Evolutionary conservation across 2,888 invertebrate species (phyloP).

Genomic region (Melangyna quadrimaculata): DNA sequence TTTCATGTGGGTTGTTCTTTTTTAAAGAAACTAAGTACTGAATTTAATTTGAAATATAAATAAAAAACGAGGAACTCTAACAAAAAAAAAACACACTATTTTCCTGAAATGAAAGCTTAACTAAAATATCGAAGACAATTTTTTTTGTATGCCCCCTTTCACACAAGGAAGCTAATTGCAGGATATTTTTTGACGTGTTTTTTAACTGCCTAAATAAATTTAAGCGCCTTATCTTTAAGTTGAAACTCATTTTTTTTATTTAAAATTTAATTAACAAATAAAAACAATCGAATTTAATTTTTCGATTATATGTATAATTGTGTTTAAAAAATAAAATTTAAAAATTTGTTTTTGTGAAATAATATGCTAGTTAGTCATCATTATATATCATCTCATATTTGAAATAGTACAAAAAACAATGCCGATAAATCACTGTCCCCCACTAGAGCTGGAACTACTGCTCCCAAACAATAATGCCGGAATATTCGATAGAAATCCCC

Average conservation of each 20-base stretch:
- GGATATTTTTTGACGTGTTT: too few species aligned
- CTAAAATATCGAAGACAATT: too few species aligned
- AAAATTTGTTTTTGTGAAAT: background rate
- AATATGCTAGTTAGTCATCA: too few species aligned
- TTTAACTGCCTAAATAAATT: too few species aligned
- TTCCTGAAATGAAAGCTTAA: too few species aligned
- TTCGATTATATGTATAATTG: background rate
- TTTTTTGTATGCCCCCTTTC: too few species aligned
- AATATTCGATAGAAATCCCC: slow-evolving; percentile 77
- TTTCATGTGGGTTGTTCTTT: too few species aligned
- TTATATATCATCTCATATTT: background rate
- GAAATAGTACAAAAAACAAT: background rate
- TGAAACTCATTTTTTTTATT: background rate
- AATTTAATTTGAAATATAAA: too few species aligned
- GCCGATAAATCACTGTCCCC: slow-evolving; percentile 42
- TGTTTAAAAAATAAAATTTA: background rate
- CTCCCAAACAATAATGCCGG: slow-evolving; percentile 77
- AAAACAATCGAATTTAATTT: background rate
- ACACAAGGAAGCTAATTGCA: too few species aligned
- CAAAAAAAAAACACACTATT: too few species aligned
- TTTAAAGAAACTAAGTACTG: too few species aligned
- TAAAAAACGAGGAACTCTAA: too few species aligned
- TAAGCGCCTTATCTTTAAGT: background rate
- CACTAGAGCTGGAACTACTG: slow-evolving; percentile 77
- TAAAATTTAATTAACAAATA: background rate